Base-by-base conservation (phyloP, 2,888 invertebrate genomes). In the Gandaritis pyraliata region DNA sequence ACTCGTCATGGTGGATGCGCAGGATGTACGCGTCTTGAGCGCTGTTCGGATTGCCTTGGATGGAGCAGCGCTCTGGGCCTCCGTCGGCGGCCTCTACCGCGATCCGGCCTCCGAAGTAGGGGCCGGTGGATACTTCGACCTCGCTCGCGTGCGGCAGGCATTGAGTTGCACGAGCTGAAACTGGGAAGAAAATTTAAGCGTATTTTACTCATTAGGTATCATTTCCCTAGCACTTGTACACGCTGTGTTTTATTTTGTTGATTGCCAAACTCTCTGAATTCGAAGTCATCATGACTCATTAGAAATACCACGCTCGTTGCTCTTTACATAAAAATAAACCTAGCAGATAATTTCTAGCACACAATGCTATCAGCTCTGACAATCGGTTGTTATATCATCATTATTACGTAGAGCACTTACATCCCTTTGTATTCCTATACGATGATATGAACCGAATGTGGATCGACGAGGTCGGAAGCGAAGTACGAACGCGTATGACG, bases 91-190 rank as follows among this genome's bases (percentile, higher is more conserved):
- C 94, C 80, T 95, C 95, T 1, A 95, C 95, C 0, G 95, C 95
- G 64, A 97, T 96, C 64, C 96, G 93, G 1, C 96, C 96, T 0
- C 95, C 96, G 80, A 97, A 97, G 78, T 94, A 94, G 0, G 96
- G 97, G 0, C 97, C 97, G 0, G 96, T 97, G 12, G 96, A 95
- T 6, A 97, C 96, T 83, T 96, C 95, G 52, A 97, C 96, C 81
- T 96, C 96, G 52, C 96, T 96, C 41, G 95, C 95, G 71, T 96
- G 95, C 0, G 96, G 96, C 62, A 96, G 84, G 74, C 97, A 97
- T 80, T 95, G 95, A 0, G 96, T 96, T 4, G 96, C 96, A 72
- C 95, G 94, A 0, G 96, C 96, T 69, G 96, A 96, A 94, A 96
- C 96, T 96, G 61, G 49, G 61, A 11, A 23, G 11, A 45, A 23